Evolutionary conservation across 1,140 invertebrate species (phyloP), one percentile per base, ranked within the genome.

Genomic region (Mizuhopecten yessoensis): DNA sequence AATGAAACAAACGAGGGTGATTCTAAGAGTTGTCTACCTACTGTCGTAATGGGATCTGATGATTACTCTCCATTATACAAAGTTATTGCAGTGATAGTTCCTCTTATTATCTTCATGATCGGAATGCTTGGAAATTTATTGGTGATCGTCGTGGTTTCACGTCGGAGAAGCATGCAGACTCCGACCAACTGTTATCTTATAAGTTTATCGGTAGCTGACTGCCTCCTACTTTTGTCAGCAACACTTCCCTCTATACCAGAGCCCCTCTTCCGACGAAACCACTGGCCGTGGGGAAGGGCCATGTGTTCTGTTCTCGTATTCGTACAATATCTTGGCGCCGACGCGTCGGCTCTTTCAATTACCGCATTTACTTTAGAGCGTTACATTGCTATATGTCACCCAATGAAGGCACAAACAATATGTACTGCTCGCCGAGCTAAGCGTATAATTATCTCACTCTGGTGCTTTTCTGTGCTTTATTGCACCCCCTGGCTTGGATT

Each of bases 381-480:
- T 89, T 99, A 99, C 96, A 97, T 99, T 34, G 98, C 98, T 20
- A 99, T 99, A 93, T 99, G 98, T 96, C 98, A 99, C 95, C 98
- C 98, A 0, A 98, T 99, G 93, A 97, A 98, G 93, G 98, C 98
- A 0, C 98, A 99, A 95, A 98, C 97, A 97, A 0, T 97, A 17
- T 97, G 97, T 94, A 97, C 97, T 7, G 96, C 97, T 17, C 95
- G 95, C 86, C 92, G 97, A 29, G 97, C 97, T 87, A 97, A 97
- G 92, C 96, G 96, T 89, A 97, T 97, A 90, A 97, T 97, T 5
- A 89, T 95, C 0, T 93, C 94, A 13, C 96, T 97, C 0, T 97
- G 97, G 97, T 93, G 96, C 7, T 97, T 97, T 92, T 97, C 97
- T 0, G 20, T 93, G 29, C 86, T 92, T n/a, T 95, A 95, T 90